Conservation (phyloP, 2,113 vertebrate species). For the Sterrhoptilus dennistouni region DNA sequence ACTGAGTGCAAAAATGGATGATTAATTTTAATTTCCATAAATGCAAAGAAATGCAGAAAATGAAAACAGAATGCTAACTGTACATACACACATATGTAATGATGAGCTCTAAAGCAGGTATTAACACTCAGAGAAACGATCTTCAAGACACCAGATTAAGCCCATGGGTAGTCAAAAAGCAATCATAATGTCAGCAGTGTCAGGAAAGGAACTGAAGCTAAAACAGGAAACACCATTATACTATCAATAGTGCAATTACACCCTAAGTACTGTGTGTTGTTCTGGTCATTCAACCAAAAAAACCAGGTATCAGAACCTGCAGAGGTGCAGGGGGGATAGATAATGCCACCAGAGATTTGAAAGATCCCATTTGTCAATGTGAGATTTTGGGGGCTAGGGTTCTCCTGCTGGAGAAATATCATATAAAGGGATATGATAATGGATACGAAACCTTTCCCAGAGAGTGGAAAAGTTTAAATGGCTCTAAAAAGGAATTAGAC, state of each 20-base stretch:
- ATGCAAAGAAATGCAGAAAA: not conserved
- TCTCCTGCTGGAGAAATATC: not conserved
- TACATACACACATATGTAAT: not conserved
- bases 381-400: not conserved
- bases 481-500: not conserved
- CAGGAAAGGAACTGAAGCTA: not conserved
- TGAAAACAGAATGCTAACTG: not conserved
- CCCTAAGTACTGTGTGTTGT: not conserved
- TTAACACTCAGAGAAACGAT: not conserved
- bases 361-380: not conserved
- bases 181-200: not conserved
- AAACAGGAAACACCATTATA: not conserved
- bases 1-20: not conserved
- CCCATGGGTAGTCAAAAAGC: not conserved
- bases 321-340: not conserved
- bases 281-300: not conserved
- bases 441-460: not conserved
- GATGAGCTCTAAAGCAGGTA: not conserved
- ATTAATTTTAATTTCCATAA: slow-evolving; percentile 30
- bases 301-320: not conserved
- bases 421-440: not conserved
- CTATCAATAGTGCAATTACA: not conserved
- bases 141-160: not conserved
- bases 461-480: not conserved
- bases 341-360: not conserved